Evolutionary conservation across 2,113 vertebrate species (phyloP), one percentile per base, ranked within the genome.

Genomic region (Centrocercus urophasianus): DNA sequence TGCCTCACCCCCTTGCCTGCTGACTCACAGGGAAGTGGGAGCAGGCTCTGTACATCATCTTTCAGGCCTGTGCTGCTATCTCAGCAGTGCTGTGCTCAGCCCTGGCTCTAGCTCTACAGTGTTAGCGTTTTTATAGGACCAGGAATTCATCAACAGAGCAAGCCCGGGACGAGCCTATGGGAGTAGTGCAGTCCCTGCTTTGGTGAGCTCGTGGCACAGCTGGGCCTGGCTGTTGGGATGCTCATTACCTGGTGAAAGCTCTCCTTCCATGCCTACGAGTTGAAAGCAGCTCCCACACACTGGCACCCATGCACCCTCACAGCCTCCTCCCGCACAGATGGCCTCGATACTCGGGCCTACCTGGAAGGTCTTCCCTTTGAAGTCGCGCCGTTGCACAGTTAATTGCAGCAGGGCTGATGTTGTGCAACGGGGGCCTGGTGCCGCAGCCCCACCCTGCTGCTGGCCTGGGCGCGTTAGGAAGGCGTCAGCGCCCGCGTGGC

Each of bases 341-440:
- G 28, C 61, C 45, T 88, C 40, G 60, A 28, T 65, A 56, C 9
- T 20, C 4, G 66, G 64, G 43, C 63, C 57, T 90, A 47, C 59
- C 21, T 87, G 83, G 50, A 59, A 59, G 43, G 48, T 25, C 22
- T 73, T 61, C 56, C 45, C 69, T 70, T 87, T 48, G 83, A 90
- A 83, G 64, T n/a, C 54, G 6, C 4, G 1, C 60, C 57, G 42
- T 64, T 79, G 34, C 72, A 59, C 30, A 32, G 54, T 57, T 65
- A 90, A 93, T 94, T 76, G 74, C 48, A 76, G 52, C 69, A 45
- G 45, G 38, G 83, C 73, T 83, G 75, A 24, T 75, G 73, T 72
- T 65, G 79, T 1, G 0, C 52, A 27, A 27, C 27, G 52, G 52
- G 27, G 3, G 13, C 77, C 74, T 87, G 84, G 14, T 89, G 75